These are phyloP conservation scores for Drosophila obscura DNA, from an alignment of 1,140 invertebrate species.

Conservation along the genomic window DNA sequence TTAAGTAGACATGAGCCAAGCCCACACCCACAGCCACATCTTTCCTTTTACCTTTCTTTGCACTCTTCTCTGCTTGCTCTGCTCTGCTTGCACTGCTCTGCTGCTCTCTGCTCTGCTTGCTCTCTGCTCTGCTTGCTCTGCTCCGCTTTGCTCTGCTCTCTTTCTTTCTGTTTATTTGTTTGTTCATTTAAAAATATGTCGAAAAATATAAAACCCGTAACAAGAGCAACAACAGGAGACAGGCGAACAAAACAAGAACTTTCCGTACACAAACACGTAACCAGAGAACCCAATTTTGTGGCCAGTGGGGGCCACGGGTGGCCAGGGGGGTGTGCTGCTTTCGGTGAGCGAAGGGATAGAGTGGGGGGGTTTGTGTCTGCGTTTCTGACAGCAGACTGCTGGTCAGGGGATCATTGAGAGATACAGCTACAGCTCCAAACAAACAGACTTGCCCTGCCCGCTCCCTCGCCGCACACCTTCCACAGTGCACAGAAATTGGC, in stretches of 20 bases:
- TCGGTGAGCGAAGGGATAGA: too few species aligned
- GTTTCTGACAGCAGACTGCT: too few species aligned
- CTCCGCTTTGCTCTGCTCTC: background rate
- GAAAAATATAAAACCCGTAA: slow-evolving; percentile 57
- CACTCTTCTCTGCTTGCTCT: too few species aligned
- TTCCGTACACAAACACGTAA: slow-evolving; percentile 48
- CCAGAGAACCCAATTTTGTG: slow-evolving; percentile 73
- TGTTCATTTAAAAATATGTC: slow-evolving; percentile 51
- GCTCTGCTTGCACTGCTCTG: background rate
- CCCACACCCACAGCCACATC: too few species aligned
- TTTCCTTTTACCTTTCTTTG: too few species aligned
- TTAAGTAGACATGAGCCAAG: slow-evolving; percentile 10
- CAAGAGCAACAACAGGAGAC: slow-evolving; percentile 49
- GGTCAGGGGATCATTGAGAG: slow-evolving; percentile 29
- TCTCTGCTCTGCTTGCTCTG: background rate
- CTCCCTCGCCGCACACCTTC: background rate
- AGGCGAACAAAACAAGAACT: slow-evolving; percentile 50
- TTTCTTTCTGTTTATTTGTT: slow-evolving; percentile 1
- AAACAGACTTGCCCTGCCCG: background rate
- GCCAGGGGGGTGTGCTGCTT: slow-evolving; percentile 6
- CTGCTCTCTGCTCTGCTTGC: background rate
- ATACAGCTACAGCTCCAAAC: slow-evolving; percentile 13
- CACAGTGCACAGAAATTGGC: slow-evolving; percentile 27
- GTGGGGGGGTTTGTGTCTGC: too few species aligned
- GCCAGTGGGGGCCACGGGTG: slow-evolving; percentile 30